phyloP scores from a whole-genome alignment of 2,888 invertebrate species.

The Lysandra bellargus region DNA sequence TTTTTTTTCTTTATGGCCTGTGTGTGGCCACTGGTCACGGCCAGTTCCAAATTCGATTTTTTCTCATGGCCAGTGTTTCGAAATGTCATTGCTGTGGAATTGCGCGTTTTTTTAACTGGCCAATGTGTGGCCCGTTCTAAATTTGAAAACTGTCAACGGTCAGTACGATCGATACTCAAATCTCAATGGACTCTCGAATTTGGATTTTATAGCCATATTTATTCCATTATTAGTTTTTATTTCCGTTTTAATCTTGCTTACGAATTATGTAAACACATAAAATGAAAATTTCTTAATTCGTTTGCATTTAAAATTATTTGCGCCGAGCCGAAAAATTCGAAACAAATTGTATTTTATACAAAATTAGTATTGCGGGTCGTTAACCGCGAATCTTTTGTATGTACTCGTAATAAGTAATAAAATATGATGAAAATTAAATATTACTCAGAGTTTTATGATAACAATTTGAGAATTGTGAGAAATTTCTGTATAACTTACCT shows the following conservation, averaged over 20 bases:
- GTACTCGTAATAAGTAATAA: background rate
- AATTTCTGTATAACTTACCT: background rate
- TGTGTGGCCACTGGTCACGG: conserved; percentile 9
- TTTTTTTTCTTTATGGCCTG: conserved; percentile 33
- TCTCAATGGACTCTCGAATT: background rate
- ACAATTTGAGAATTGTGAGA: background rate
- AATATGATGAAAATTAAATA: background rate
- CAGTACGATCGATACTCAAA: background rate
- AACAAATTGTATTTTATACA: conserved; percentile 12
- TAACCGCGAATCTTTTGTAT: background rate
- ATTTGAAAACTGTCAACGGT: background rate
- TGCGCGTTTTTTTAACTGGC: background rate
- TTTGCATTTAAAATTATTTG: conserved; percentile 14
- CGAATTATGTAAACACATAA: conserved; percentile 3
- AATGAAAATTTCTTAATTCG: conserved; percentile 6
- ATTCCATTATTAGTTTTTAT: conserved; percentile 18
- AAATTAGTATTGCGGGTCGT: conserved; percentile 27
- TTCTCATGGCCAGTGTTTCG: background rate
- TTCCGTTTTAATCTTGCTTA: background rate
- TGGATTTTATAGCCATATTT: background rate
- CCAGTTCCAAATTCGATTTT: background rate
- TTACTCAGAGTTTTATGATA: background rate
- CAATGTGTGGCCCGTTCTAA: background rate
- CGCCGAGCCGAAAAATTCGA: background rate
- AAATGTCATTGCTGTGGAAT: background rate